A percentile compares a stretch with the other conserved stretches of the same genome.
phyloP scores from a whole-genome alignment of 1,140 invertebrate species.

The Conus betulinus region DNA sequence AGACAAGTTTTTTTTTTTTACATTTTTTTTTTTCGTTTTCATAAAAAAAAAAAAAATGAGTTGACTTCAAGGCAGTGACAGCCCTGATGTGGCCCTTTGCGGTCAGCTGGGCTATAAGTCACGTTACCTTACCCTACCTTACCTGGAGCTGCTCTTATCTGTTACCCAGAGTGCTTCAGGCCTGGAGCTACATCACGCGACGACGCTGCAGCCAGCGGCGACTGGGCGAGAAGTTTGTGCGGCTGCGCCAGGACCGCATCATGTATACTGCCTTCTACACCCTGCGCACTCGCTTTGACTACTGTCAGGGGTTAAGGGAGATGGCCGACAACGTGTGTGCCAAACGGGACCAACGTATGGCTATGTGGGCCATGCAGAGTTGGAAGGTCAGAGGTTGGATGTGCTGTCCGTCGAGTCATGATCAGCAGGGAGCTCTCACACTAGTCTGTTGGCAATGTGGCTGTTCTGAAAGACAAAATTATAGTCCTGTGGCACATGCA shows the following conservation, averaged over 20 bases:
- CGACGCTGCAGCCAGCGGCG: slow-evolving; percentile 28
- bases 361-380: background rate
- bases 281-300: slow-evolving; percentile 39
- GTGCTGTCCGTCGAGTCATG: too few species aligned
- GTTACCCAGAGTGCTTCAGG: slow-evolving; percentile 21
- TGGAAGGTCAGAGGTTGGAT: slow-evolving; percentile 30
- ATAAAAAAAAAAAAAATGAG: too few species aligned
- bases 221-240: slow-evolving; percentile 20
- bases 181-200: slow-evolving; percentile 13
- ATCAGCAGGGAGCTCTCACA: background rate
- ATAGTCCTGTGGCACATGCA: too few species aligned
- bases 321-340: slow-evolving; percentile 18
- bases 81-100: too few species aligned
- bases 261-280: slow-evolving; percentile 15
- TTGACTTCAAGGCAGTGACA: too few species aligned
- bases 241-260: slow-evolving; percentile 13
- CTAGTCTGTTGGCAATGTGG: background rate
- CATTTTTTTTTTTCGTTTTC: too few species aligned
- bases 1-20: too few species aligned
- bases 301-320: slow-evolving; percentile 38
- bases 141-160: too few species aligned
- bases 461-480: too few species aligned
- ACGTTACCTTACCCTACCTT: too few species aligned
- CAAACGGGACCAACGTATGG: background rate
- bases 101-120: too few species aligned